Conservation (phyloP, 2,797 vertebrate species). For the Hylomyscus alleni region DNA sequence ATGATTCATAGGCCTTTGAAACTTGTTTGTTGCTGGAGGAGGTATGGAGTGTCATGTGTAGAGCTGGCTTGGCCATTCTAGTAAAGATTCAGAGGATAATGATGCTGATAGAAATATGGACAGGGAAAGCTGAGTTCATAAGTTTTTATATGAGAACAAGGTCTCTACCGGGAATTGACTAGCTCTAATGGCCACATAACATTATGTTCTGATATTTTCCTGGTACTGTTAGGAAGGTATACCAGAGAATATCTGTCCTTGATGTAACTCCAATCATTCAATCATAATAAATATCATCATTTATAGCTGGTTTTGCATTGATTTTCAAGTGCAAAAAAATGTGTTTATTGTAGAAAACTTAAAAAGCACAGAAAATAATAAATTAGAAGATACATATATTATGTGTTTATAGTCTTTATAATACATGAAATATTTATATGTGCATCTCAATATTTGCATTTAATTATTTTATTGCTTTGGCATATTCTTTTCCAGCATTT, state of each 20-base stretch:
- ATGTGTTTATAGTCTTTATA: background rate
- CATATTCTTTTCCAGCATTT: background rate
- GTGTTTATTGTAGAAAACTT: background rate
- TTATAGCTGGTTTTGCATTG: background rate
- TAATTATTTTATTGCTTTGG: background rate
- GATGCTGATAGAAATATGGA: background rate
- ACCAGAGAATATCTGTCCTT: background rate
- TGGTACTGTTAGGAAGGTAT: background rate
- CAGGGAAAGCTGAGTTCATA: background rate
- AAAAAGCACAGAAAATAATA: slow-evolving; percentile 30
- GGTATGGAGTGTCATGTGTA: no score
- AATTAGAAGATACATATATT: background rate
- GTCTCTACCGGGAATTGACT: background rate
- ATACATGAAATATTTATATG: background rate
- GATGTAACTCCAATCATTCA: background rate
- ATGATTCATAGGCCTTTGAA: background rate
- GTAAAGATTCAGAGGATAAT: background rate
- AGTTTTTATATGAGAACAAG: background rate
- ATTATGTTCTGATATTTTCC: background rate
- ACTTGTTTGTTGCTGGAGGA: background rate
- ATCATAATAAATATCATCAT: background rate
- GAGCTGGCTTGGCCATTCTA: background rate
- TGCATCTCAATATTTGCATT: background rate
- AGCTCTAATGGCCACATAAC: background rate
- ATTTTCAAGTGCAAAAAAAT: background rate